Conservation (phyloP, 2,797 vertebrate genomes). For the Carcharodon carcharias region DNA sequence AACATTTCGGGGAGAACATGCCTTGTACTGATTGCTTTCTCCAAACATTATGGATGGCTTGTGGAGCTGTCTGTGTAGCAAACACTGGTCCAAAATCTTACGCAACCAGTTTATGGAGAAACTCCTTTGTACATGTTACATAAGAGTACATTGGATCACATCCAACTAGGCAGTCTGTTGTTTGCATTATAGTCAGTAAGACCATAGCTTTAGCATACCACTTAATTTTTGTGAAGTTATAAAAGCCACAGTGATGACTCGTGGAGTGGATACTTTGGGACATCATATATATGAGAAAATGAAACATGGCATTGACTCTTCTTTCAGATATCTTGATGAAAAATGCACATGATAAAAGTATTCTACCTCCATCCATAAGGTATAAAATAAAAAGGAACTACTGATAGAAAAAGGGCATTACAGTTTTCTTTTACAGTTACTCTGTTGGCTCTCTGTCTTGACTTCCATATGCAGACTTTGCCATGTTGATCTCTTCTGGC, state of each 20-base stretch:
- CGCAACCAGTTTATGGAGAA: neutral
- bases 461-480: neutral
- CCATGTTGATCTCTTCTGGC: neutral
- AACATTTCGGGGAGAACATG: neutral
- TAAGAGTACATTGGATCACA: neutral
- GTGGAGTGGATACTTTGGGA: neutral
- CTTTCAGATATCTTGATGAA: neutral
- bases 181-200: neutral
- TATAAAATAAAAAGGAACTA: neutral
- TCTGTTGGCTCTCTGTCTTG: neutral
- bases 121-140: neutral
- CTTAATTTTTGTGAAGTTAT: neutral
- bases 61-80: neutral
- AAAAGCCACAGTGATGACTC: neutral
- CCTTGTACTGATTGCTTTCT: neutral
- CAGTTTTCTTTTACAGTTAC: neutral
- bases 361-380: neutral
- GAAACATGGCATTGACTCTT: neutral
- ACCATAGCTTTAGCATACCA: neutral
- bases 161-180: neutral
- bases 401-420: neutral
- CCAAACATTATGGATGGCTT: neutral
- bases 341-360: neutral
- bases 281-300: neutral
- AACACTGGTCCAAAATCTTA: neutral